These are phyloP conservation scores for Rhineura floridana DNA, from an alignment of 2,113 vertebrate species.

Conservation along the genomic window DNA sequence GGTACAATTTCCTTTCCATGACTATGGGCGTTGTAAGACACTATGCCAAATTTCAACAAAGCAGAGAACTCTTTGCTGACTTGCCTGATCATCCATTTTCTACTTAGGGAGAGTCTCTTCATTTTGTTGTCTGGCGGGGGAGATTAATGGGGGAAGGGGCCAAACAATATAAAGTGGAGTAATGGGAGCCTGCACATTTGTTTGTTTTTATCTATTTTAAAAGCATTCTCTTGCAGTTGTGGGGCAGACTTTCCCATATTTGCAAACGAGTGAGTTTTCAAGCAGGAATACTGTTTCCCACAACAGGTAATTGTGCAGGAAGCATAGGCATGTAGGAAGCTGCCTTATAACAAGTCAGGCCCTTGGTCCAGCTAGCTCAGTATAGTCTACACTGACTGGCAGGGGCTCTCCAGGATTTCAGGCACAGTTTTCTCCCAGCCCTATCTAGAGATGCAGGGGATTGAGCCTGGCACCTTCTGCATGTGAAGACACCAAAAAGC, in stretches of 20 bases:
- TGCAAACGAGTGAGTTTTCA: constrained; percentile 57
- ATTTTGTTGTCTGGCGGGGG: background rate
- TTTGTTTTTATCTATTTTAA: constrained; percentile 53
- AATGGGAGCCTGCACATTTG: background rate
- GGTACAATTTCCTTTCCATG: background rate
- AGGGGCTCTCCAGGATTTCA: no score
- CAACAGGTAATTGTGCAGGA: constrained; percentile 40
- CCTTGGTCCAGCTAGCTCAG: no score
- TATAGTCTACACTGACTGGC: no score
- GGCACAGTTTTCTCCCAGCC: no score
- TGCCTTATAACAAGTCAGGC: no score
- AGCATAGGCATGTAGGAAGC: constrained; percentile 21
- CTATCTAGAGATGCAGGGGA: no score
- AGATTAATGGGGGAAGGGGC: background rate
- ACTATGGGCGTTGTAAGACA: background rate
- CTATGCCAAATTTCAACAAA: background rate
- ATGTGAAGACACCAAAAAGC: no score
- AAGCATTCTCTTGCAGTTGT: constrained; percentile 49
- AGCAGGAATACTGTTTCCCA: constrained; percentile 55
- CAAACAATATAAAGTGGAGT: background rate
- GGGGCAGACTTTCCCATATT: constrained; percentile 60
- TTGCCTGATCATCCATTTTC: background rate
- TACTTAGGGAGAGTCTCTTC: background rate
- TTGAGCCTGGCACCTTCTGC: no score
- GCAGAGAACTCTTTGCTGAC: background rate